Base-by-base conservation (phyloP, 2,797 vertebrate genomes). In the Lophura swinhoii region DNA sequence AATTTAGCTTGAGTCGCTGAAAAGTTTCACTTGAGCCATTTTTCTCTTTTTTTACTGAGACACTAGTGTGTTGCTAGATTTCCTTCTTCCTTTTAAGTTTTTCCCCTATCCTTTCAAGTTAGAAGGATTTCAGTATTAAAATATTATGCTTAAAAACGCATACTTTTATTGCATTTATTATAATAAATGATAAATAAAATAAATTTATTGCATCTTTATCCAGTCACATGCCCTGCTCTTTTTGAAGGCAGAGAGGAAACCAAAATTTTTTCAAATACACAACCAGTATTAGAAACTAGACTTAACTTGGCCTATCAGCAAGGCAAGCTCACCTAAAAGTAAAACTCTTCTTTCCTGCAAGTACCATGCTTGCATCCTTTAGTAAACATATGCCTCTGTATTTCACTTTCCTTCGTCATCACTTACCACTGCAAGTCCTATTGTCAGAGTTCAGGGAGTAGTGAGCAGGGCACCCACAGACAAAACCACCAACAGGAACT, bases 391-490 rank as follows among this genome's bases (percentile, higher is more conserved):
- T 3, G 46, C 48, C 88, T n/a, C 53, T 41, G 31, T 24, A 37
- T 17, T 90, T 59, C 21, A 14, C n/a, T 59, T 44, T 6, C 21
- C 46, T 10, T 59, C 39, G 9, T n/a, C 22, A 31, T 2, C 39
- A 55, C 98, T 99, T 97, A 99, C 99, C 98, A 33, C 98, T 99
- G 91, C 99, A 99, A 11, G 99, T 99, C 96, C 99, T 99, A 98
- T 99, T 99, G 98, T 99, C 99, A 0, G 97, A 78, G 92, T 99
- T 99, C 85, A 99, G 97, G 39, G 98, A 99, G 91, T 99, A 99
- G 97, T 99, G 99, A 63, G 99, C 99, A 28, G 99, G 99, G 96
- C 99, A 99, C 44, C 99, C 98, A 16, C 99, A 99, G 43, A 99
- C 98, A 14, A 98, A 99, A 62, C 98, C 98, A 94, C 98, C 98